A percentile compares a stretch with the other conserved stretches of the same genome.
Evolutionary conservation across 2,113 vertebrate species (phyloP).

Genomic region (Gallinago jamesoni): DNA sequence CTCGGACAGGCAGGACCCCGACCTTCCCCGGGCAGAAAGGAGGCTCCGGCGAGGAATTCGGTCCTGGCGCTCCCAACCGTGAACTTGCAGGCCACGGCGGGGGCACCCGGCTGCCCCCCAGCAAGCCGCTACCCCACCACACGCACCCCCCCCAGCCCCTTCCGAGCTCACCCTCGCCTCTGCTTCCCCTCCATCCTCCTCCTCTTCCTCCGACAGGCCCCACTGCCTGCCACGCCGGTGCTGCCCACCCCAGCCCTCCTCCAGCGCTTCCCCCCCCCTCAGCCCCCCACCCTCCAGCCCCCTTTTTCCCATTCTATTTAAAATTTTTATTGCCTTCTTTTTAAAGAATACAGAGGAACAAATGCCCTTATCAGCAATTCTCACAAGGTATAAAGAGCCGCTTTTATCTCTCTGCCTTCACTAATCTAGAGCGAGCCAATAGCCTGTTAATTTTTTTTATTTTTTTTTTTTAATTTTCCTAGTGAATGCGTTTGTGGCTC

Average conservation of each 20-base stretch:
- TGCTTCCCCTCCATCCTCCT: background rate
- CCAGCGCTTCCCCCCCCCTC: background rate
- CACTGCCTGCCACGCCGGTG: rapidly evolving
- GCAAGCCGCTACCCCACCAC: background rate
- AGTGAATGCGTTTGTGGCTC: constrained; percentile 29
- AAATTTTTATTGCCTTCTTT: constrained; percentile 58
- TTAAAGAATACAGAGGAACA: constrained; percentile 60
- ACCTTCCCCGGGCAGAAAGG: background rate
- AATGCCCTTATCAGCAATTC: constrained; percentile 61
- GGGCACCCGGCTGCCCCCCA: background rate
- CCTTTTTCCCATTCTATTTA: constrained; percentile 32
- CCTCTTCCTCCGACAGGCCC: background rate
- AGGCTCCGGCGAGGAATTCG: background rate
- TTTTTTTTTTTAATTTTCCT: constrained; percentile 48
- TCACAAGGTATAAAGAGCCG: constrained; percentile 53
- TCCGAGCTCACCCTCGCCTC: background rate
- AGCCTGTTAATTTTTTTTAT: constrained; percentile 35
- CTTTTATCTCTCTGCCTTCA: constrained; percentile 48
- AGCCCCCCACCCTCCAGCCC: background rate
- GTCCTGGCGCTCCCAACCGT: background rate
- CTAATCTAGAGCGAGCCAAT: constrained; percentile 27
- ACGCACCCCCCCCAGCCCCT: background rate
- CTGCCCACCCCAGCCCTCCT: background rate
- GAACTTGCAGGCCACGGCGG: background rate
- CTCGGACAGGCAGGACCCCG: background rate